These are phyloP conservation scores for Chelonia mydas DNA, from an alignment of 2,797 vertebrate genomes.

Conservation along the genomic window DNA sequence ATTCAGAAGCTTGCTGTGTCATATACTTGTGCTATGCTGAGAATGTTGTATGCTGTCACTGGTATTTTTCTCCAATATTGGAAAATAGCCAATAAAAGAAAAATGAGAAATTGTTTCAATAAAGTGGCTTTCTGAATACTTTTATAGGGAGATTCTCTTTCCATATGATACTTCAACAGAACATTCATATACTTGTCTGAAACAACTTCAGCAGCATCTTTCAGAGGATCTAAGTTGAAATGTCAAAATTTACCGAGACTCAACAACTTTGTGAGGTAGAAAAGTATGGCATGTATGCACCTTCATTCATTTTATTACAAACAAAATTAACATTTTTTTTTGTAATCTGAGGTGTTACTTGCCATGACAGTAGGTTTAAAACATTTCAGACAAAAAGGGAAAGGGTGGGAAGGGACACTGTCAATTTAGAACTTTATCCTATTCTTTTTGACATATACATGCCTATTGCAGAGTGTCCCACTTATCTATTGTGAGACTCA, in stretches of 20 bases:
- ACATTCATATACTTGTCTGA: conserved; percentile 5
- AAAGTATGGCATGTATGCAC: background rate
- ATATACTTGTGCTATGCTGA: conserved; percentile 22
- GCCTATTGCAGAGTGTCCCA: background rate
- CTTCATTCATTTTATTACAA: background rate
- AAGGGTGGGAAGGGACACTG: background rate
- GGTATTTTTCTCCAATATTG: conserved; percentile 5
- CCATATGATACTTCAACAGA: conserved; percentile 24
- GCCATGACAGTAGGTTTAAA: background rate
- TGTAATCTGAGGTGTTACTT: background rate
- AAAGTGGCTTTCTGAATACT: conserved; percentile 25
- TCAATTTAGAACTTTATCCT: background rate
- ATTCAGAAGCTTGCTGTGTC: background rate
- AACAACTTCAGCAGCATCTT: background rate
- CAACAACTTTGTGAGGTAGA: background rate
- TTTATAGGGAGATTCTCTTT: conserved; percentile 3
- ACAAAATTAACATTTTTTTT: background rate
- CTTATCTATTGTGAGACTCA: background rate
- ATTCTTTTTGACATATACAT: background rate
- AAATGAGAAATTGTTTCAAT: conserved; percentile 45
- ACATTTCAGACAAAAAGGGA: background rate
- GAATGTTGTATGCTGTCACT: conserved; percentile 40
- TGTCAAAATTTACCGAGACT: background rate
- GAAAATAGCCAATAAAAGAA: conserved; percentile 35
- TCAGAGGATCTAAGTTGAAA: background rate